Base-by-base conservation (phyloP, 2,888 invertebrate species). In the Phyllotreta cruciferae region DNA sequence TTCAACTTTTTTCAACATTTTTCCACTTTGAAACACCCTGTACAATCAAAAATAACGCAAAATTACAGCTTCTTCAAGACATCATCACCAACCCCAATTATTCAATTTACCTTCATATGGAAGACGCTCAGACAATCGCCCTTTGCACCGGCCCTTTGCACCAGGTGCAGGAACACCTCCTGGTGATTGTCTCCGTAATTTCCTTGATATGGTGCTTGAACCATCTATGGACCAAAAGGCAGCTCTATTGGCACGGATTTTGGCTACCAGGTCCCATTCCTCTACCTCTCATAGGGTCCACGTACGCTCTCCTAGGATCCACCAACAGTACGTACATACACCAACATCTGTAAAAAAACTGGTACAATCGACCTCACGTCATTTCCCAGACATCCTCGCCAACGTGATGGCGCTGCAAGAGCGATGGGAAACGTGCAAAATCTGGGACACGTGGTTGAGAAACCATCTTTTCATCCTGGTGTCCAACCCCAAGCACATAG, bases 401-500 rank as follows among this genome's bases (percentile, higher is more conserved):
- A 54, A 9, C 5, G 5, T 54, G n/a, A 3, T 54, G 44, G 11
- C 42, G 11, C 24, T 60, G 9, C 60, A 60, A 39, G n/a, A 54
- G 7, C 36, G 13, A n/a, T n/a, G n/a, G n/a, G n/a, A n/a, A n/a
- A n/a, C n/a, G n/a, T n/a, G n/a, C n/a, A n/a, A n/a, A n/a, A n/a
- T n/a, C 8, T 14, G 11, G 13, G 41, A 14, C 38, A n/a, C 56
- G 35, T 55, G 36, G 63, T 6, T 50, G 3, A 50, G 49, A 4
- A 34, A n/a, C 10, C 24, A 49, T 14, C 42, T 63, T 13, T n/a
- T 47, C 11, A 49, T 53, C 38, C 9, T 58, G 1, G 10, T 63
- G 10, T 55, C 60, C 9, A 24, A 58, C 0, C 63, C 63, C 0
- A 49, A 60, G 36, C 47, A 63, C 56, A 55, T 63, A 13, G 60